Percentiles rank a stretch among this genome's conserved stretches.
These are phyloP conservation scores for Labeo catla DNA, from an alignment of 2,113 vertebrate genomes.

Conservation along the genomic window DNA sequence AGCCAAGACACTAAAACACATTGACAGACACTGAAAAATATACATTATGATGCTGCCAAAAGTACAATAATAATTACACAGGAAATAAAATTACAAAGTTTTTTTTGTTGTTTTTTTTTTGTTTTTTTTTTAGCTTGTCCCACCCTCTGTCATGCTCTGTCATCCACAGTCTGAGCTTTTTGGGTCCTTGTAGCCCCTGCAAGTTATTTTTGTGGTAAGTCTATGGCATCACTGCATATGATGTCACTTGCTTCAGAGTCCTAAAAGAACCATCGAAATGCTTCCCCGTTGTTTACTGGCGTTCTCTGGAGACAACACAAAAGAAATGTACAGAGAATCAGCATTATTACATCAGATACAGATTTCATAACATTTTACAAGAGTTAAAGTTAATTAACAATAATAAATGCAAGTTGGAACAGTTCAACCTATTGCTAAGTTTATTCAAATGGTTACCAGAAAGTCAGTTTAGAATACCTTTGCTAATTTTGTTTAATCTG, in stretches of 20 bases:
- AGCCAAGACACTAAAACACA: conserved; percentile 97
- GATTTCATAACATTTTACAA: not conserved
- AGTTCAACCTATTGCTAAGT: not conserved
- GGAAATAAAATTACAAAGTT: conserved; percentile 82
- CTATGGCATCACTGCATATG: conserved; percentile 83
- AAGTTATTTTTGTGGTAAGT: conserved; percentile 88
- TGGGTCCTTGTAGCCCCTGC: conserved; percentile 62
- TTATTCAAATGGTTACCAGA: not conserved
- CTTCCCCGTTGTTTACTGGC: conserved; percentile 95
- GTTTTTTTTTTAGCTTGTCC: conserved; percentile 71
- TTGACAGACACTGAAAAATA: conserved; percentile 96
- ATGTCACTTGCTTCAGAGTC: conserved; percentile 70
- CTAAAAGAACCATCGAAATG: conserved; percentile 99
- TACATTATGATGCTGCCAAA: conserved; percentile 96
- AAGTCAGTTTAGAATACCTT: not conserved
- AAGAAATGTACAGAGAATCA: not conserved
- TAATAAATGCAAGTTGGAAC: not conserved
- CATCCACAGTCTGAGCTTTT: conserved; percentile 68
- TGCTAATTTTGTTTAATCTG: not conserved
- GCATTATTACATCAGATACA: not conserved
- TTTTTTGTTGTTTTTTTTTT: conserved; percentile 78
- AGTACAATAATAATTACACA: conserved; percentile 99
- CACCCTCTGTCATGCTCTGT: conserved; percentile 56
- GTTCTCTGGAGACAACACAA: conserved; percentile 91
- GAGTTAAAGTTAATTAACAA: not conserved